phyloP scores from a whole-genome alignment of 2,888 invertebrate genomes.

The Mechanitis mazaeus region DNA sequence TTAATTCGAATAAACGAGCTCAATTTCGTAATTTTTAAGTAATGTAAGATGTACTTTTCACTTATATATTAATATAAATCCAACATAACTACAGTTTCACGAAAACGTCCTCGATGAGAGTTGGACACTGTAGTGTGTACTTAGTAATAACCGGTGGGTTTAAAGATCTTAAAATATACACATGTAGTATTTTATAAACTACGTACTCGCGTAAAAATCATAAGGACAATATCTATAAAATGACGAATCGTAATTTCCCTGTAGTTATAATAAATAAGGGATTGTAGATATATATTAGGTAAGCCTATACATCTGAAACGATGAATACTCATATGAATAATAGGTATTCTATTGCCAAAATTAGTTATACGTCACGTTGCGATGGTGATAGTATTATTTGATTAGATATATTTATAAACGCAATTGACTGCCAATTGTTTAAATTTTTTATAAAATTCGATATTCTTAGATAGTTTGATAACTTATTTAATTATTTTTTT shows the following conservation, averaged over 20 bases:
- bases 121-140: constrained; percentile 63
- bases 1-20: constrained; percentile 74
- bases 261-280: constrained; percentile 58
- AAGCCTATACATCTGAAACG: constrained; percentile 48
- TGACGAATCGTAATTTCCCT: constrained; percentile 66
- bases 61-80: constrained; percentile 23
- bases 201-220: constrained; percentile 74
- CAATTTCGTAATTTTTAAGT: constrained; percentile 68
- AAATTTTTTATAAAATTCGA: constrained; percentile 68
- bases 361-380: constrained; percentile 55
- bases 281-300: constrained; percentile 65
- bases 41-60: constrained; percentile 61
- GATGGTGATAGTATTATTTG: constrained; percentile 63
- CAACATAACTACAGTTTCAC: constrained; percentile 54
- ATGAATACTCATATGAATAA: constrained; percentile 47
- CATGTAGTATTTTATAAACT: constrained; percentile 71
- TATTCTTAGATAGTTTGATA: constrained; percentile 71
- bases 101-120: constrained; percentile 67
- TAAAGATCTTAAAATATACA: constrained; percentile 60
- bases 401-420: constrained; percentile 62
- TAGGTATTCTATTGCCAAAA: constrained; percentile 38
- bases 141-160: constrained; percentile 44
- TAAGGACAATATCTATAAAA: constrained; percentile 75
- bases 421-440: constrained; percentile 76
- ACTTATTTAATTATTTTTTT: constrained; percentile 67